Base-by-base conservation (phyloP, 1,140 invertebrate genomes). In the Pseudomyrmex flavicornis region DNA sequence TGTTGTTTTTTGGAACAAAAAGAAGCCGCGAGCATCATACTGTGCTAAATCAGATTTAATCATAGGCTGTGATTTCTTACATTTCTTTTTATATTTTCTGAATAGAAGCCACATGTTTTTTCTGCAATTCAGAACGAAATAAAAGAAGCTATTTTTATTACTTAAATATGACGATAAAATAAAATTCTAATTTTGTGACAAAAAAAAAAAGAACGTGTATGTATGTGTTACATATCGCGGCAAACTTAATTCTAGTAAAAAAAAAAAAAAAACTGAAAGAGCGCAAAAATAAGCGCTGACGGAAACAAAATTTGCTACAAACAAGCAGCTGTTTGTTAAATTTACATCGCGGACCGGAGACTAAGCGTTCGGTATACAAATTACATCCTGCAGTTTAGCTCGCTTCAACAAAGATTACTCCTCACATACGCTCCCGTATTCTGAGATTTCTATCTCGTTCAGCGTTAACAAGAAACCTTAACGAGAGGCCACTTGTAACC, bases 401-500 rank as follows among this genome's bases (percentile, higher is more conserved):
- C 54, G 54, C 61, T 68, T 58, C 68, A 26, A 66, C 62, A 73
- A 75, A 85, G 62, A 82, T 74, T 68, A 26, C 54, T 35, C 8
- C 56, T 75, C 52, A 73, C 84, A 80, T 70, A 65, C 61, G 69
- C 52, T 79, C 12, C 44, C 74, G 52, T 46, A 79, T 79, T 52
- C 82, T n/a, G 68, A 59, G 74, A 84, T 80, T 52, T 56, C 61
- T 62, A 73, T 80, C 69, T 70, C 61, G 46, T 84, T 83, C 62
- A 63, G 72, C 17, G 69, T 85, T 80, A 79, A 88, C 72, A 85
- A 85, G 83, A 88, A 88, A 88, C 66, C 70, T 88, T 88, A 88
- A 88, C 65, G 86, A 85, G 87, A 74, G 26, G 35, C 87, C 68
- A 75, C 66, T 77, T 72, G 84, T 88, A 82, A 83, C 56, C 44